A percentile compares a stretch with the other conserved stretches of the same genome.
Evolutionary conservation across 2,888 invertebrate species (phyloP).

Genomic region (Ctena decussata): DNA sequence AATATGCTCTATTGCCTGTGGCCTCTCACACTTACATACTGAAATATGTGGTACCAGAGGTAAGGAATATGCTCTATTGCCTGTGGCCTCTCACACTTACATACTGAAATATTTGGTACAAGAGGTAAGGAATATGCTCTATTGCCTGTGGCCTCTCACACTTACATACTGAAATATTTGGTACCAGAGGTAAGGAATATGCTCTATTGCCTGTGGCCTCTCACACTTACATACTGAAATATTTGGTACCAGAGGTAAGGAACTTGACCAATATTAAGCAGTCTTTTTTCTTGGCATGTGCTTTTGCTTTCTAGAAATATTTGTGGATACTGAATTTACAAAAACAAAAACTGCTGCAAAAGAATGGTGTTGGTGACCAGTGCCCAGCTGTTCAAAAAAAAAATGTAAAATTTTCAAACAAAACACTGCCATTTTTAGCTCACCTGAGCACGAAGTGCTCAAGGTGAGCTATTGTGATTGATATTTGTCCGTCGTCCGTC

Average conservation of each 20-base stretch:
- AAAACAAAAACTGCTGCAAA: too few species aligned
- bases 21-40: slow-evolving; percentile 95
- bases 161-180: slow-evolving; percentile 96
- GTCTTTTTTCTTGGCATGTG: too few species aligned
- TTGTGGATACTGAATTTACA: too few species aligned
- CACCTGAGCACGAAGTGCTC: too few species aligned
- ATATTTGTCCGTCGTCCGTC: too few species aligned
- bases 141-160: slow-evolving; percentile 92
- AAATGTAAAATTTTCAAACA: too few species aligned
- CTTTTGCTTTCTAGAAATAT: too few species aligned
- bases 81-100: slow-evolving; percentile 94
- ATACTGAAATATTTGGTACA: slow-evolving; percentile 96
- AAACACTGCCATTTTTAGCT: too few species aligned
- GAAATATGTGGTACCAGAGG: slow-evolving; percentile 96
- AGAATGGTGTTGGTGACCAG: too few species aligned
- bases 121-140: slow-evolving; percentile 88
- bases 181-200: slow-evolving; percentile 90
- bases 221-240: slow-evolving; percentile 97
- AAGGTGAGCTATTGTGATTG: too few species aligned
- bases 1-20: slow-evolving; percentile 89
- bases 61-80: slow-evolving; percentile 86
- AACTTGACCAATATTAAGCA: slow-evolving; percentile 84
- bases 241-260: slow-evolving; percentile 92
- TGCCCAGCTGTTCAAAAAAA: too few species aligned
- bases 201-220: slow-evolving; percentile 90